phyloP scores from a whole-genome alignment of 92 coral and sea anemone species.

The Pocillopora meandrina region DNA sequence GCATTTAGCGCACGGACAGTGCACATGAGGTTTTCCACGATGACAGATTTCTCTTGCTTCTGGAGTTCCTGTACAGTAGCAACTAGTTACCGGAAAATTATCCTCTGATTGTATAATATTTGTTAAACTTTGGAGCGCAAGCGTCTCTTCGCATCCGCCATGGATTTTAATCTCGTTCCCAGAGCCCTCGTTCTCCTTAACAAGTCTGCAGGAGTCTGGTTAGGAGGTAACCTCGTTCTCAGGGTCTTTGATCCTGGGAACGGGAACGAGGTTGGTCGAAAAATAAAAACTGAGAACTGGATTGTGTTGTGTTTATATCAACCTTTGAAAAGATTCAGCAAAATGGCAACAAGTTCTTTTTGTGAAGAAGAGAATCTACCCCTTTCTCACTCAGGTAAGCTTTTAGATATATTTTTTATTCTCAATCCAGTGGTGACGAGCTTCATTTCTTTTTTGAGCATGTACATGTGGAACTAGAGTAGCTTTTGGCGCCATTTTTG shows the following conservation, averaged over 20 bases:
- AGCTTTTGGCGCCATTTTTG: slow-evolving; percentile 39
- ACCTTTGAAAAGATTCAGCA: neutral
- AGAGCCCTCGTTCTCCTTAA: slow-evolving; percentile 8
- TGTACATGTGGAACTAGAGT: neutral
- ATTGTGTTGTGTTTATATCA: neutral
- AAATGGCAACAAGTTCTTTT: slow-evolving; percentile 33
- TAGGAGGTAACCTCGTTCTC: neutral
- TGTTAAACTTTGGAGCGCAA: slow-evolving; percentile 7
- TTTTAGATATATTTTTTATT: slow-evolving; percentile 3
- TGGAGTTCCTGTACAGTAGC: slow-evolving; percentile 40
- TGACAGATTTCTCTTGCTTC: slow-evolving; percentile 49
- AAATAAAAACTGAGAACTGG: neutral
- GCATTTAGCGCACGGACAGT: slow-evolving; percentile 59
- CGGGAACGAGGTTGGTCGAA: neutral
- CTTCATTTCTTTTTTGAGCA: slow-evolving; percentile 11
- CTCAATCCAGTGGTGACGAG: slow-evolving; percentile 23
- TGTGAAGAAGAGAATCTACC: slow-evolving; percentile 22
- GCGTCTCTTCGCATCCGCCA: neutral
- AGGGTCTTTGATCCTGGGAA: neutral
- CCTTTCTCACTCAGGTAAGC: slow-evolving; percentile 39
- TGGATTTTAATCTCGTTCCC: slow-evolving; percentile 11
- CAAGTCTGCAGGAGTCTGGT: slow-evolving; percentile 20
- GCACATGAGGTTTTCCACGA: slow-evolving; percentile 58
- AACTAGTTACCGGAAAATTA: slow-evolving; percentile 28
- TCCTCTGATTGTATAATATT: slow-evolving; percentile 3